These are phyloP conservation scores for Hypomecis punctinalis DNA, from an alignment of 2,888 invertebrate genomes.

Conservation along the genomic window DNA sequence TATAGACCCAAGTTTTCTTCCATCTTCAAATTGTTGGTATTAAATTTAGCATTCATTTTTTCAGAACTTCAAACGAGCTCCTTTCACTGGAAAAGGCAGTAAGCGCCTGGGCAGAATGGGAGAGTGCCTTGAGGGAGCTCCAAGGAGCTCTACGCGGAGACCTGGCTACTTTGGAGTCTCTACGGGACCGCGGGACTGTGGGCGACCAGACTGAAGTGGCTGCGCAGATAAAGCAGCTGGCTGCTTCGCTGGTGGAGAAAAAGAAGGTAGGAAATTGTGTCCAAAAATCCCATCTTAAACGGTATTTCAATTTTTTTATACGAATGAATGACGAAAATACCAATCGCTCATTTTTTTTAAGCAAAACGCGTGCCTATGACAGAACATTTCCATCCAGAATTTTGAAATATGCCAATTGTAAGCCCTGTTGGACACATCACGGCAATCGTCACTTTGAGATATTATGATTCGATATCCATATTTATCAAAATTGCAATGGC, in stretches of 20 bases:
- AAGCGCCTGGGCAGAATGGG: conserved; percentile 91
- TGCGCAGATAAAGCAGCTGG: conserved; percentile 84
- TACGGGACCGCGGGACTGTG: conserved; percentile 86
- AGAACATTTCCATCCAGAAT: too few species aligned
- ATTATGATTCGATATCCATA: too few species aligned
- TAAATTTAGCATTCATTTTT: conserved; percentile 34
- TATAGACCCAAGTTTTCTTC: too few species aligned
- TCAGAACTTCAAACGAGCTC: conserved; percentile 89
- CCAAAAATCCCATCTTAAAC: too few species aligned
- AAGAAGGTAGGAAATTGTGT: conserved; percentile 65
- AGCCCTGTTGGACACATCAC: too few species aligned
- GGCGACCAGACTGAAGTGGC: conserved; percentile 84
- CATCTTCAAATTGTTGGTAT: neutral
- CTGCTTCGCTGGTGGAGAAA: conserved; percentile 84
- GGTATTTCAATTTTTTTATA: too few species aligned
- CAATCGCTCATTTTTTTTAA: too few species aligned
- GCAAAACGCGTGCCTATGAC: too few species aligned
- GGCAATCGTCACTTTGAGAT: too few species aligned
- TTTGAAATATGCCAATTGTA: too few species aligned
- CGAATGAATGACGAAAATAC: too few species aligned
- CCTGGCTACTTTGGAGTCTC: conserved; percentile 71
- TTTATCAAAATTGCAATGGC: too few species aligned
- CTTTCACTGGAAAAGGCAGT: conserved; percentile 89
- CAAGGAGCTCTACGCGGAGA: conserved; percentile 91
- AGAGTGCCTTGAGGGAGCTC: conserved; percentile 90